These are phyloP conservation scores for Coptotermes formosanus DNA, from an alignment of 1,140 invertebrate species.

Conservation along the genomic window DNA sequence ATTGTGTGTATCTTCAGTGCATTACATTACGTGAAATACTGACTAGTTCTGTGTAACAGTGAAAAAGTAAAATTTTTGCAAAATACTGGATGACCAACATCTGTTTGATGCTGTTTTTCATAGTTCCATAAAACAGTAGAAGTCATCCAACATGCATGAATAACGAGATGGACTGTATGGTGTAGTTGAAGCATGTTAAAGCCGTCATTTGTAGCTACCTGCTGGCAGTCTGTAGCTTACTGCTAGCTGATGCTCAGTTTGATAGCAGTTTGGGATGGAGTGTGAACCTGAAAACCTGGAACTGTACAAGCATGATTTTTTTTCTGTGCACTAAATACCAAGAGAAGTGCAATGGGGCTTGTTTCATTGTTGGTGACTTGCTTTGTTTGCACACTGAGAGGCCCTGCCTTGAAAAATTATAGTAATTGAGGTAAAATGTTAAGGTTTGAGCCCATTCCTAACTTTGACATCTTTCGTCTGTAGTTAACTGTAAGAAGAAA, in stretches of 20 bases:
- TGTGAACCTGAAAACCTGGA: background rate
- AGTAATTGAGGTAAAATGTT: no score
- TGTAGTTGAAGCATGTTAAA: background rate
- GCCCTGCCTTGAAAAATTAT: background rate
- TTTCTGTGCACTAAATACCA: background rate
- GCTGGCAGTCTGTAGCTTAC: background rate
- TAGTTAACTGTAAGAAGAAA: no score
- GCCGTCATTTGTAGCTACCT: background rate
- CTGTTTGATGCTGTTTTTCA: no score
- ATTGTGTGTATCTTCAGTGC: no score
- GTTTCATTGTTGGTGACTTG: slow-evolving; percentile 8
- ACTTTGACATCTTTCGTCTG: no score
- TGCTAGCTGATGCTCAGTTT: background rate
- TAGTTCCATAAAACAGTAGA: background rate
- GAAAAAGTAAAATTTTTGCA: no score
- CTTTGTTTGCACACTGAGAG: background rate
- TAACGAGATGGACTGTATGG: background rate
- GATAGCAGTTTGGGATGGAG: background rate
- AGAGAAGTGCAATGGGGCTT: background rate
- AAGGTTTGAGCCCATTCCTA: no score
- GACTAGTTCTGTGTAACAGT: no score
- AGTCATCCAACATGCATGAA: background rate
- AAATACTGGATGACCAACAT: no score
- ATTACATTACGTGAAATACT: no score
- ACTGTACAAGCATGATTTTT: no score